A percentile compares a stretch with the other conserved stretches of the same genome.
phyloP scores from a whole-genome alignment of 2,888 invertebrate species.

The Lasioglossum morio region DNA sequence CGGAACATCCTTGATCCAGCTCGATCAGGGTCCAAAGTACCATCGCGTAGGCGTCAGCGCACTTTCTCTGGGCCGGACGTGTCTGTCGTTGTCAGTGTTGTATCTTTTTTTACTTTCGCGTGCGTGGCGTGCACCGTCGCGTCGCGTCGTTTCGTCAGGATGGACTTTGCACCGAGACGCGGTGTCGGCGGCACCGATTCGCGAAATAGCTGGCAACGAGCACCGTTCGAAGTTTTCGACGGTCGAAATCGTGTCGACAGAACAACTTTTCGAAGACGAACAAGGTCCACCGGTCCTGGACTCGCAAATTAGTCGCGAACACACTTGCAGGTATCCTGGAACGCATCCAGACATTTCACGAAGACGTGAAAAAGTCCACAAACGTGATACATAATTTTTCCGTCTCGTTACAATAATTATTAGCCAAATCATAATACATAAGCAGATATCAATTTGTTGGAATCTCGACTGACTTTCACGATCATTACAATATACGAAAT shows the following conservation, averaged over 20 bases:
- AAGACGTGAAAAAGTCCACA: too few species aligned
- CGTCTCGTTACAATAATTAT: too few species aligned
- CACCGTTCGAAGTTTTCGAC: constrained; percentile 18
- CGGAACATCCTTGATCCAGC: neutral
- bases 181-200: neutral
- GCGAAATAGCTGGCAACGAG: constrained; percentile 3
- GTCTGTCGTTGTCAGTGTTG: neutral
- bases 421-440: too few species aligned
- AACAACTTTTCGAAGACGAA: neutral
- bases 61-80: neutral
- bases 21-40: neutral
- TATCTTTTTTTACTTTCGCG: neutral
- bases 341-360: too few species aligned
- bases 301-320: neutral
- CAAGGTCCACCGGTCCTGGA: neutral
- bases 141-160: constrained; percentile 7
- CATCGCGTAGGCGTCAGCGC: neutral
- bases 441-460: too few species aligned
- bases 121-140: neutral
- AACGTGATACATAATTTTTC: too few species aligned
- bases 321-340: too few species aligned
- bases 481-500: too few species aligned
- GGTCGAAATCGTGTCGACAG: neutral
- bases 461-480: too few species aligned
- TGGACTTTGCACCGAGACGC: constrained; percentile 36